Conservation (phyloP, 1,140 invertebrate species). For the Eufriesea mexicana region DNA sequence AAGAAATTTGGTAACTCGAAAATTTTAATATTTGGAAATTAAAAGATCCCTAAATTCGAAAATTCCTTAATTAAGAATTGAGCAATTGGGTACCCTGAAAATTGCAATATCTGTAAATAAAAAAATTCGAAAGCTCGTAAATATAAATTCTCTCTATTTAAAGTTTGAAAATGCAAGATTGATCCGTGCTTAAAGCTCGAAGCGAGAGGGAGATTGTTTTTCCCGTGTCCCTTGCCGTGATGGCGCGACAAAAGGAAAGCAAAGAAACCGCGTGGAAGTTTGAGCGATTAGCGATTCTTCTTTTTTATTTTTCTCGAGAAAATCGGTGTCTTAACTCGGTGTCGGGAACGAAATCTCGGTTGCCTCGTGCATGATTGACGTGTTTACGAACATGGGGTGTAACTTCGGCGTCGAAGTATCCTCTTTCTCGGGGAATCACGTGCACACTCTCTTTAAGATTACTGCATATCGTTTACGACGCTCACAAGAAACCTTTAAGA, state of each 20-base stretch:
- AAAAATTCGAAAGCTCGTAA: too few species aligned
- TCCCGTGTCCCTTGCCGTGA: background rate
- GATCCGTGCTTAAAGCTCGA: background rate
- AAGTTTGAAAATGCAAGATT: too few species aligned
- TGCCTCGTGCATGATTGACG: conserved; percentile 61
- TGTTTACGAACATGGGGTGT: conserved; percentile 60
- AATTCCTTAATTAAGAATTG: too few species aligned
- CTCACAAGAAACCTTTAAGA: background rate
- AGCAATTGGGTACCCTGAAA: too few species aligned
- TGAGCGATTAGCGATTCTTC: background rate
- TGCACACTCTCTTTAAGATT: background rate
- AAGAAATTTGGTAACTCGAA: background rate
- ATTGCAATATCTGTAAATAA: too few species aligned
- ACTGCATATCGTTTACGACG: background rate
- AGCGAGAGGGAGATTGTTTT: background rate
- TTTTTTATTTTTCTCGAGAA: background rate
- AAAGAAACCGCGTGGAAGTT: background rate
- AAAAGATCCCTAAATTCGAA: background rate
- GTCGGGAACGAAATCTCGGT: conserved; percentile 22
- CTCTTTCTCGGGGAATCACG: conserved; percentile 18
- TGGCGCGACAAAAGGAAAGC: background rate
- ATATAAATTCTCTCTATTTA: too few species aligned
- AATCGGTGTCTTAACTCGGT: background rate
- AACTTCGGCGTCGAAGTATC: conserved; percentile 28
- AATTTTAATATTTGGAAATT: background rate